Conservation (phyloP, 2,797 vertebrate species). For the Phrynocephalus vlangalii region DNA sequence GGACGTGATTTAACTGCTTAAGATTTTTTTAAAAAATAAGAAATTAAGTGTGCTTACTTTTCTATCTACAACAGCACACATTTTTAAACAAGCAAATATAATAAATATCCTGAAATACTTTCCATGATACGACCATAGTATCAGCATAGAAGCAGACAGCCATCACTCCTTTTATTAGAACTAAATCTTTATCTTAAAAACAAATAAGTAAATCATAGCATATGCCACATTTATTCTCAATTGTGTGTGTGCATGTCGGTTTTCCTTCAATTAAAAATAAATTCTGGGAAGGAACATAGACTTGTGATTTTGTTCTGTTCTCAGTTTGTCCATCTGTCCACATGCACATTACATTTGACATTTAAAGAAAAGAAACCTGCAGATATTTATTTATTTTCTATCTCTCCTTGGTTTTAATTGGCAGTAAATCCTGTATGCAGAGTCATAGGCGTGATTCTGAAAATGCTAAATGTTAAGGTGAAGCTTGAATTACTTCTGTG, state of each 20-base stretch:
- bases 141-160: neutral
- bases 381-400: neutral
- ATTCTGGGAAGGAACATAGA: slow-evolving; percentile 21
- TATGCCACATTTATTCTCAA: neutral
- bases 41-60: neutral
- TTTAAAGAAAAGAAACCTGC: neutral
- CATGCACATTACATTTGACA: slow-evolving; percentile 7
- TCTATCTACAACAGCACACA: neutral
- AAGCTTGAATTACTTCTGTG: neutral
- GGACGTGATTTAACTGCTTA: too few relatives aligned
- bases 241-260: neutral
- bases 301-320: slow-evolving; percentile 9
- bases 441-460: neutral
- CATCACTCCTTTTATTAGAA: neutral
- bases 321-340: slow-evolving; percentile 23
- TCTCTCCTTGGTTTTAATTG: neutral
- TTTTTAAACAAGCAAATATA: neutral
- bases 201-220: neutral
- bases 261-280: slow-evolving; percentile 11
- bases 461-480: slow-evolving; percentile 4
- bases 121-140: neutral
- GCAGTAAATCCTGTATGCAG: neutral
- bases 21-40: too few relatives aligned
- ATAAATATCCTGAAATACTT: neutral
- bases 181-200: neutral